Base-by-base conservation (phyloP, 2,113 vertebrate species). In the Daubentonia madagascariensis region DNA sequence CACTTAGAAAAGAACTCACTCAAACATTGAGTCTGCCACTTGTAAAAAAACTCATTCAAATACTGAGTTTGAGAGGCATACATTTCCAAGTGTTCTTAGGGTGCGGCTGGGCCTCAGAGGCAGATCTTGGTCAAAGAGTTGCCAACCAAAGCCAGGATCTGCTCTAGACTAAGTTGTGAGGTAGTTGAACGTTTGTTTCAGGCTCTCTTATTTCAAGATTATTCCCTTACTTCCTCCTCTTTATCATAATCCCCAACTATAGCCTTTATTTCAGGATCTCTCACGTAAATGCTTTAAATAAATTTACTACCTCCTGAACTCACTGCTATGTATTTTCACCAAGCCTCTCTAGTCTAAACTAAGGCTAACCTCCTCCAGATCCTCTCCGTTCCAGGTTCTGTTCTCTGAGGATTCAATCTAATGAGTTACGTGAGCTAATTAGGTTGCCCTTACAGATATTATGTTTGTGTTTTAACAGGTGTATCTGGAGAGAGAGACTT, bases 1-100 rank as follows among this genome's bases (percentile, higher is more conserved):
- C 61, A 94, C 83, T 96, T 97, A 89, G 96, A 48, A 93, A 97
- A 93, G 45, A 94, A 94, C 8, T 85, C 54, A 92, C 68, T 94
- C 25, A 72, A 65, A 94, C 8, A 52, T 10, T 86, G 23, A 79
- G 5, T 87, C 9, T 91, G 63, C 54, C 54, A 57, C 54, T 22
- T 57, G 54, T 57, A 57, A 22, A 20, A 57, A 37, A 96, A 94
- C 8, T 85, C 54, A 92, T 73, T 94, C 25, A 70, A 63, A 95
- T 6, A 54, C 12, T 86, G 23, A 79, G 5, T 87, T 7, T 91
- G 50, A 83, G 35, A 78, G 1, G 1, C 37, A 89, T 16, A 17
- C 45, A 59, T 85, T 28, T 91, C 30, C 25, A 87, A 95, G 22
- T 52, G 1, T 52, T 4, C 23, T 61, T 20, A 35, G 35, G n/a